Base-by-base conservation (phyloP, 2,888 invertebrate species). In the Malthinus flaveolus region DNA sequence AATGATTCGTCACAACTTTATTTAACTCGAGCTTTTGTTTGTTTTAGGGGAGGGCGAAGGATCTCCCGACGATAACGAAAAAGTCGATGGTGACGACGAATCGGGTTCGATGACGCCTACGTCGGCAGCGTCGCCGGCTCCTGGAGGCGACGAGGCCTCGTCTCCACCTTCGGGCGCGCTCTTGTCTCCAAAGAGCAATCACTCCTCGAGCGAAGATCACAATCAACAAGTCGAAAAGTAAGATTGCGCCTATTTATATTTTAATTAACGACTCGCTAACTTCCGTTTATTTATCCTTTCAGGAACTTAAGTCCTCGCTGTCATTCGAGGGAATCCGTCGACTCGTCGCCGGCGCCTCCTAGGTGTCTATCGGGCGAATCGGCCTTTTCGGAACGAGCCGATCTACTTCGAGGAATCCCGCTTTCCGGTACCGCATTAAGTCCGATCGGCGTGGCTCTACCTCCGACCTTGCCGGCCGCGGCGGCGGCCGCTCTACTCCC, bases 291-390 rank as follows among this genome's bases (percentile, higher is more conserved):
- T 66, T 73, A 75, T 71, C 73, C 82, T 85, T 86, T 11, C 86
- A 92, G 91, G 81, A 91, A 91, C 79, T 79, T 83, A 71, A 90
- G 89, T 79, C 90, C 91, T 66, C 85, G 91, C 74, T 91, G 91
- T 80, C 87, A 91, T 68, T 92, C 91, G 55, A 85, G 91, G 72
- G 91, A 91, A 75, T 92, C 92, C 57, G 79, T 81, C 68, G 84
- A 82, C 68, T 84, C 83, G 53, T 23, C 23, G 2, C 87, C 87
- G 64, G 87, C 87, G 64, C 85, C 83, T 67, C 87, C 86, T 62
- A 86, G 90, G 65, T 91, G 90, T 78, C 89, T 90, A 61, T 89
- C 89, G 56, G 86, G 87, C 73, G 90, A 90, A 76, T 89, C 89
- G n/a, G 82, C 87, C 72, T 86, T 87, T 73, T 88, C 89, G 44